Evolutionary conservation across 2,113 vertebrate species (phyloP), one percentile per base, ranked within the genome.

Genomic region (Gallinago undulata): DNA sequence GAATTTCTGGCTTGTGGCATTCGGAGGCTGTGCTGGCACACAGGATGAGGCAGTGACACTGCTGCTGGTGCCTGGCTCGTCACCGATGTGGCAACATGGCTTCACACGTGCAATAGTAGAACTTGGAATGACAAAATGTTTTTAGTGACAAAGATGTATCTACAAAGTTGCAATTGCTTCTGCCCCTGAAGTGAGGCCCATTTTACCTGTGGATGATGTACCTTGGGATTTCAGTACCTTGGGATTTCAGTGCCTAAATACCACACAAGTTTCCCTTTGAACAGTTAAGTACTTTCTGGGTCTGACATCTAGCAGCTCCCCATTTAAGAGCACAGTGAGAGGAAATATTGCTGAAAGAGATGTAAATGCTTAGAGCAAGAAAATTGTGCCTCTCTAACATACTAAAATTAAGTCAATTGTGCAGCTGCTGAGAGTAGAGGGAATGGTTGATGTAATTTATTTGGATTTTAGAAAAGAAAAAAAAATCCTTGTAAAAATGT

Each of bases 31-130:
- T 13, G 0, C 31, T 11, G 51, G 48, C 11, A 23, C 66, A 19
- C 31, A 4, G 0, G 4, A 14, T 0, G 7, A 70, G 47, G 91
- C 55, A 37, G 55, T 31, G 84, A 15, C 47, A 3, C 19, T 39
- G 60, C 69, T 31, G 5, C 14, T 2, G 15, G 57, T 5, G 22
- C 45, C 62, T 22, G 31, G 30, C 39, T 79, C 27, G 62, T 35
- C 50, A 60, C 33, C 2, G 4, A 55, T 45, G 60, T 18, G 24
- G 7, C 0, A 0, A 10, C 6, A 6, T 3, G 18, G 57, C 84
- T 57, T 45, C 14, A 13, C 33, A 13, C 0, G 0, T 1, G 4
- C 35, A 13, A 33, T 3, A 63, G 35, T 51, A 3, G 10, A 47
- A 39, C 10, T 9, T 25, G 30, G 7, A 13, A 22, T 24, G 60